Percentiles rank a stretch among this genome's conserved stretches.
These are phyloP conservation scores for Rhynchotus rufescens DNA, from an alignment of 2,797 vertebrate species.

Conservation along the genomic window DNA sequence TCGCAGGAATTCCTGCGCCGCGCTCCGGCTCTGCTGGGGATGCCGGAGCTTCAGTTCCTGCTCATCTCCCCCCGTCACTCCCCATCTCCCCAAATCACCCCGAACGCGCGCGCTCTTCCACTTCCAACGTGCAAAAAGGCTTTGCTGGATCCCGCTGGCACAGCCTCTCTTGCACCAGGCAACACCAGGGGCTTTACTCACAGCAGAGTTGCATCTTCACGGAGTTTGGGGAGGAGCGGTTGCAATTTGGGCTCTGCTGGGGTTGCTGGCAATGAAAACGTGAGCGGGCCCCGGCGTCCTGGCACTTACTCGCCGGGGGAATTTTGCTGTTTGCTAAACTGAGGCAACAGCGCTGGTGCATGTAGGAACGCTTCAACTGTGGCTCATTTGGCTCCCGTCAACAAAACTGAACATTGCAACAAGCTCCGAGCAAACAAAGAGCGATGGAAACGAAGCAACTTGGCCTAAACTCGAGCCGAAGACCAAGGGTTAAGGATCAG, in stretches of 20 bases:
- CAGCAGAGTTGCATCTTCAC: accelerated
- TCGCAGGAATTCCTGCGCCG: constrained; percentile 6
- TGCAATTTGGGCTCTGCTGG: not conserved
- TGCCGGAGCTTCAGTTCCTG: no score
- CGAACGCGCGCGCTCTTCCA: accelerated
- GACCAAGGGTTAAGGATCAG: constrained; percentile 1
- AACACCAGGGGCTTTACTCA: not conserved
- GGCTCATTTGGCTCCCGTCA: constrained; percentile 48
- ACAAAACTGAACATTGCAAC: constrained; percentile 38
- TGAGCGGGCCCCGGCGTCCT: accelerated
- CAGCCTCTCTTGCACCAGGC: not conserved
- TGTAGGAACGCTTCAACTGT: not conserved
- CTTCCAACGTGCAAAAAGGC: accelerated
- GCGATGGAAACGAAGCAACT: accelerated
- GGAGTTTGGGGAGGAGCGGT: accelerated
- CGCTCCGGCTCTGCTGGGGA: not conserved
- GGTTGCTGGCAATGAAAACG: not conserved
- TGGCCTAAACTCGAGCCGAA: not conserved
- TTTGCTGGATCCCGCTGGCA: no score
- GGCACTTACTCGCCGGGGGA: not conserved
- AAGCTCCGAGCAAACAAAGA: constrained; percentile 43
- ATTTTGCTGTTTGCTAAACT: not conserved
- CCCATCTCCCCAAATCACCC: accelerated
- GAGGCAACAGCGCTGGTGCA: not conserved
- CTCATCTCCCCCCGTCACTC: no score